These are phyloP conservation scores for Dexiosoma caninum DNA, from an alignment of 2,888 invertebrate species.

Conservation along the genomic window DNA sequence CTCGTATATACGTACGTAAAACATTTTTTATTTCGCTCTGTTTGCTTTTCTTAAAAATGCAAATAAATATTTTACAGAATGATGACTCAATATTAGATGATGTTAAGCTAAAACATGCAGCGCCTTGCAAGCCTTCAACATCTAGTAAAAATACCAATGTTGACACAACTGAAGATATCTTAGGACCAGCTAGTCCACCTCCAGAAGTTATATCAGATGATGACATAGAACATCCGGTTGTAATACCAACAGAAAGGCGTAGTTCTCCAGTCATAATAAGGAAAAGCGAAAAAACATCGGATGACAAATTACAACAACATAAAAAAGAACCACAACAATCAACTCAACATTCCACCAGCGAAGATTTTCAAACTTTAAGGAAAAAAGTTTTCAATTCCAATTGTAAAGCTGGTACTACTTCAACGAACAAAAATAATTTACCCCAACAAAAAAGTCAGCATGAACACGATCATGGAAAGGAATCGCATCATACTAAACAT, in stretches of 20 bases:
- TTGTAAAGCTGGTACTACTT: background rate
- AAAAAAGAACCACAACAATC: background rate
- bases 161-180: conserved; percentile 59
- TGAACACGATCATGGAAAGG: background rate
- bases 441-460: background rate
- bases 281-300: background rate
- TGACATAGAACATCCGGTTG: conserved; percentile 64
- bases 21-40: background rate
- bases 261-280: conserved; percentile 60
- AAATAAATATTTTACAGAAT: conserved; percentile 61
- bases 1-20: too few species aligned
- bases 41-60: conserved; percentile 39
- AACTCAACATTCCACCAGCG: conserved; percentile 4
- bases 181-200: conserved; percentile 68
- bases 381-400: conserved; percentile 26
- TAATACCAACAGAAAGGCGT: conserved; percentile 69
- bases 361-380: conserved; percentile 7
- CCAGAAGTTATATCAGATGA: conserved; percentile 60
- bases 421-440: background rate
- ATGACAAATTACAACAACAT: background rate
- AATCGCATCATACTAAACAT: background rate
- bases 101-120: conserved; percentile 37
- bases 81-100: conserved; percentile 59
- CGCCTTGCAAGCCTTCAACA: conserved; percentile 11
- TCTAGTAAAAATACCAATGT: conserved; percentile 4